phyloP scores from a whole-genome alignment of 2,113 vertebrate species.

The Deroptyus accipitrinus region DNA sequence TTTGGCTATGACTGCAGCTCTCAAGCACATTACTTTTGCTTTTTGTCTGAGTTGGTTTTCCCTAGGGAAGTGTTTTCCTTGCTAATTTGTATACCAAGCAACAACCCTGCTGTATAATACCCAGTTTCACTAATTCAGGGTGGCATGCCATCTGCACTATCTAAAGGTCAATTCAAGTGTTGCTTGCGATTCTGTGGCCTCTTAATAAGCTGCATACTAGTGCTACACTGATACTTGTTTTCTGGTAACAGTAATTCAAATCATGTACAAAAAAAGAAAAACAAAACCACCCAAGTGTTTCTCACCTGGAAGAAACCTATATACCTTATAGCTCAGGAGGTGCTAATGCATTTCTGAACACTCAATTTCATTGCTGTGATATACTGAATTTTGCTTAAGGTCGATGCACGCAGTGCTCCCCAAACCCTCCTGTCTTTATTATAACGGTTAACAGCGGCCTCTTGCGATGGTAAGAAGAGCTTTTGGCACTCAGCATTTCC shows the following conservation, averaged over 20 bases:
- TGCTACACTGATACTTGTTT: rapidly evolving
- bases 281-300: background rate
- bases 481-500: rapidly evolving
- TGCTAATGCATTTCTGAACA: background rate
- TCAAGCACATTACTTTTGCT: rapidly evolving
- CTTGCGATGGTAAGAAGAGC: background rate
- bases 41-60: background rate
- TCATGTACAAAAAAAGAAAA: background rate
- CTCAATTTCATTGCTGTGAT: background rate
- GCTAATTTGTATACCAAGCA: background rate
- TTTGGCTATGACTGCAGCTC: background rate
- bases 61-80: background rate
- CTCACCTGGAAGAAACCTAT: background rate
- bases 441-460: background rate
- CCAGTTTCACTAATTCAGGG: background rate
- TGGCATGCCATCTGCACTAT: slow-evolving; percentile 12
- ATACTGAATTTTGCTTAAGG: background rate
- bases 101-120: background rate
- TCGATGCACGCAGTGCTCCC: background rate
- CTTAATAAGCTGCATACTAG: background rate
- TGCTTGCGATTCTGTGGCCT: background rate
- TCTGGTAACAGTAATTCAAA: background rate
- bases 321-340: background rate
- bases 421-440: rapidly evolving
- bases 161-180: background rate